Base-by-base conservation (phyloP, 2,888 invertebrate species). In the Poecilus cupreus region DNA sequence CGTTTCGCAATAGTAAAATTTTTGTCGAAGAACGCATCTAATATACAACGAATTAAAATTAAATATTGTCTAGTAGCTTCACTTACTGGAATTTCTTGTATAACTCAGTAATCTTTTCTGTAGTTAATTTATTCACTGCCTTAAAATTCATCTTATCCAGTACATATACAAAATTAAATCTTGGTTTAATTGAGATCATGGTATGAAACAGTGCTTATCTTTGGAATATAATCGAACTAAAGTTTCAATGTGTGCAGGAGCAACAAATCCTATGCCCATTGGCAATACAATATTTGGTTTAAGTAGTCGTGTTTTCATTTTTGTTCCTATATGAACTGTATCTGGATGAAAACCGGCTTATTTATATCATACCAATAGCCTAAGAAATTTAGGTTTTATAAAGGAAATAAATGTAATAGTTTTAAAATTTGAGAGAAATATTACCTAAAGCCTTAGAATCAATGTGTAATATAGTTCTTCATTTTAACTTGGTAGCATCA, bases 321-420 rank as follows among this genome's bases (percentile, higher is more conserved):
- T 82, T 11, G 83, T 84, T 11, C 57, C 81, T 20, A 83, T 83
- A 75, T 83, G 83, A 18, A 83, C 80, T 13, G 83, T 83, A 57
- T 82, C 83, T 76, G n/a, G n/a, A n/a, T n/a, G n/a, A n/a, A n/a
- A n/a, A n/a, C n/a, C n/a, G n/a, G n/a, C n/a, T n/a, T n/a, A n/a
- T n/a, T n/a, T n/a, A n/a, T n/a, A n/a, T n/a, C n/a, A n/a, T n/a
- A n/a, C n/a, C n/a, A n/a, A n/a, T n/a, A n/a, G n/a, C n/a, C n/a
- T n/a, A n/a, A n/a, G n/a, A n/a, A n/a, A n/a, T n/a, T n/a, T n/a
- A n/a, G n/a, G n/a, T n/a, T n/a, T n/a, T n/a, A n/a, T n/a, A n/a
- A n/a, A n/a, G n/a, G n/a, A n/a, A n/a, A n/a, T n/a, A n/a, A n/a
- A n/a, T n/a, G n/a, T n/a, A n/a, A n/a, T n/a, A n/a, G n/a, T n/a